Conservation (phyloP, 92 coral and sea anemone genomes). For the Palythoa grandis region DNA sequence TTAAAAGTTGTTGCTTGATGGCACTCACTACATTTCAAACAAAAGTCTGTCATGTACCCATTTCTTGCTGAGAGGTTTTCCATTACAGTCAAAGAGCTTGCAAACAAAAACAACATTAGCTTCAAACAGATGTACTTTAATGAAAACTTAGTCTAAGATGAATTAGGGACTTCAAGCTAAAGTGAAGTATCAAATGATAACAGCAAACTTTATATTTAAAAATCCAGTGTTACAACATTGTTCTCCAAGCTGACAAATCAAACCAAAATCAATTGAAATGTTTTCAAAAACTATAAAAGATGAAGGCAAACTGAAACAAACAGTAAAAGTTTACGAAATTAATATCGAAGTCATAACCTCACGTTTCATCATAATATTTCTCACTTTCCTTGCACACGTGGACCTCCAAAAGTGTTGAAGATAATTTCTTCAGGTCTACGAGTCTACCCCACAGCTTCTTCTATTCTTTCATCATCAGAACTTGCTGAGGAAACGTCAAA, state of each 20-base stretch:
- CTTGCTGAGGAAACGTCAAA: no score
- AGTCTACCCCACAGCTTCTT: no score
- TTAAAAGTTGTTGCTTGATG: slow-evolving; percentile 16
- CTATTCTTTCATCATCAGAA: no score
- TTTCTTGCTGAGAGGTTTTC: slow-evolving; percentile 47
- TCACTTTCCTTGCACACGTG: no score
- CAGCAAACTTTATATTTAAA: slow-evolving; percentile 13
- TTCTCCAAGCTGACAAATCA: slow-evolving; percentile 21
- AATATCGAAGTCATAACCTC: slow-evolving; percentile 36
- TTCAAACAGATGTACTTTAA: slow-evolving; percentile 14
- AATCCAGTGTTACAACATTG: slow-evolving; percentile 6
- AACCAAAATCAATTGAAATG: slow-evolving; percentile 20
- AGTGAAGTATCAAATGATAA: slow-evolving; percentile 26
- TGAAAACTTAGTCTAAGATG: not conserved
- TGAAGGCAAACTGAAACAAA: not conserved
- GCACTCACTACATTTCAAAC: slow-evolving; percentile 29
- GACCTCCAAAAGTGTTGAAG: no score
- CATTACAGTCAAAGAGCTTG: slow-evolving; percentile 50
- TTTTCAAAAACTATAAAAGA: slow-evolving; percentile 4
- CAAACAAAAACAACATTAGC: slow-evolving; percentile 29
- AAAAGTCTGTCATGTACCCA: slow-evolving; percentile 59
- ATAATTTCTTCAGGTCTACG: no score
- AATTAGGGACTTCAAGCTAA: slow-evolving; percentile 13
- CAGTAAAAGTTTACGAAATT: slow-evolving; percentile 14
- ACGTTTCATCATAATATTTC: no score